Base-by-base conservation (phyloP, 1,140 invertebrate species). In the Archivesica marissinica region DNA sequence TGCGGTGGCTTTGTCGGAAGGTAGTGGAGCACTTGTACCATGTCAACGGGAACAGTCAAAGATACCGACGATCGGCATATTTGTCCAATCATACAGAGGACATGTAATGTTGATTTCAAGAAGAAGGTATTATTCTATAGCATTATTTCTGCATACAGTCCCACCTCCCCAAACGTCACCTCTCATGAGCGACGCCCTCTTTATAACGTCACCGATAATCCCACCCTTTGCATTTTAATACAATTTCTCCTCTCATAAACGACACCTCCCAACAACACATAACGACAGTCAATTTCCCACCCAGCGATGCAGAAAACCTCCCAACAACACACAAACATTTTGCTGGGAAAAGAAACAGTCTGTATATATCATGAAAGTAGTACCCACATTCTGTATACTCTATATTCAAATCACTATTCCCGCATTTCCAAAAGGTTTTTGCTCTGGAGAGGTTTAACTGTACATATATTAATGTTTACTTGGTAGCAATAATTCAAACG, bases 21-120 rank as follows among this genome's bases (percentile, higher is more conserved):
- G 76, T 30, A 86, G 79, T 38, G 89, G 90, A 7, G 64, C 74
- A 15, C 77, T 89, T 4, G 82, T 89, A 41, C 87, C 88, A 20
- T 91, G 88, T 64, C 56, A 68, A 17, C 82, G 89, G 52, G 75
- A 72, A 1, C 56, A 91, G 66, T 86, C 88, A 38, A 91, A 91
- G 41, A 86, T 90, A 4, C 91, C 91, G 39, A 78, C 86, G 54
- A 85, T 92, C 1, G 90, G 91, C 25, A 84, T 81, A 44, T 54
- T 77, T 13, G 68, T 86, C 2, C 50, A 56, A 38, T 75, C 90
- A 11, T 88, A 87, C 52, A 75, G 33, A 13, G 89, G 89, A 30
- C 91, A 91, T 61, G 61, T 74, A 1, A 85, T 92, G 84, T 72
- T 91, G 50, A 75, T 91, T n/a, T 66, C 87, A 17, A 85, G 88